Base-by-base conservation (phyloP, 2,113 vertebrate species). In the Bothrops jararaca region DNA sequence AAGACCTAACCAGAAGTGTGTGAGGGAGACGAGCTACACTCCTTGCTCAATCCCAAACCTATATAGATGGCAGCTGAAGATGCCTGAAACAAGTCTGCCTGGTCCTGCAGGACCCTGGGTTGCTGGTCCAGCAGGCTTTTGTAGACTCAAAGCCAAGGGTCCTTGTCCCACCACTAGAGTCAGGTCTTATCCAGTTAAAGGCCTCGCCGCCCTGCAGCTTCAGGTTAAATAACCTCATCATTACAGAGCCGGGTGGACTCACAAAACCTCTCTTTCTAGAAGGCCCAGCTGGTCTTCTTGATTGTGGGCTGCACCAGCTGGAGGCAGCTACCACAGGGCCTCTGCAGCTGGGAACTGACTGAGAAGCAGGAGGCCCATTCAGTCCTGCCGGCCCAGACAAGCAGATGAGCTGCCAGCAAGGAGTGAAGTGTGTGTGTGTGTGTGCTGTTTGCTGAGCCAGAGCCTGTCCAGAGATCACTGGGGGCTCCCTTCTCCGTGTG, bases 391-490 rank as follows among this genome's bases (percentile, higher is more conserved):
- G 92, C 89, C 92, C 92, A 89, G 90, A 89, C 64, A 94, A 92
- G 95, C 92, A 93, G 90, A 91, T 50, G 89, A 90, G 86, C 91
- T 86, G 92, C 74, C 11, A 90, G 39, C 24, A 34, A 29, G 50
- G 50, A 57, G 56, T 34, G 60, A 5, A n/a, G 8, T 42, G 39
- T 42, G 42, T 42, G 42, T 42, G 42, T 42, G 42, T 42, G 42
- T 42, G 42, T 42, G 23, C 50, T 34, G 39, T 11, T n/a, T 50
- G 39, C 52, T 57, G 85, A 92, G 94, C 95, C 91, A 95, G 94
- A 94, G 95, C 94, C 93, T 95, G 95, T 95, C 94, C 95, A 88
- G 95, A 95, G 92, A 95, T 96, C 92, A 94, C 91, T 94, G 95
- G 2, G 45, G 58, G 20, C 54, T 85, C 0, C 52, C 87, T n/a